phyloP scores from a whole-genome alignment of 1,140 invertebrate species.

The Antheraea pernyi region DNA sequence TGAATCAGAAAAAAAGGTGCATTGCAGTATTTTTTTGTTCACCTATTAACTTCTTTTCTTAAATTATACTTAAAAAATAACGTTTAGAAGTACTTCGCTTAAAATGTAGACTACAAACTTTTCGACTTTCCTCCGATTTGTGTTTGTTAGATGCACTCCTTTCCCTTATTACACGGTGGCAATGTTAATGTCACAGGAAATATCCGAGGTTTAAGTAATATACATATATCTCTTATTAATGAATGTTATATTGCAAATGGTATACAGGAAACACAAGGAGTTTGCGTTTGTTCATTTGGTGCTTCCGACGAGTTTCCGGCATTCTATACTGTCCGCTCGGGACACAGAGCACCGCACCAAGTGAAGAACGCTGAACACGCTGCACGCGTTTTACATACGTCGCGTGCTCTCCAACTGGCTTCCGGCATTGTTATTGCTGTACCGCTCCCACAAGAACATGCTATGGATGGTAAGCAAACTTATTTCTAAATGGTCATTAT shows the following conservation, averaged over 20 bases:
- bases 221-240: no score
- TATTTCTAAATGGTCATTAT: neutral
- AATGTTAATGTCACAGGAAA: no score
- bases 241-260: conserved; percentile 20
- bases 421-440: conserved; percentile 95
- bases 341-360: conserved; percentile 85
- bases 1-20: no score
- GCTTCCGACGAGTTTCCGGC: conserved; percentile 86
- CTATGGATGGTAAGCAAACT: conserved; percentile 78
- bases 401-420: conserved; percentile 81
- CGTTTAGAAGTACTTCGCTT: no score
- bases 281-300: conserved; percentile 91
- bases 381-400: conserved; percentile 83
- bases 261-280: conserved; percentile 94
- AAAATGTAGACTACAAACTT: no score
- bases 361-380: conserved; percentile 83
- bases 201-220: no score
- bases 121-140: no score
- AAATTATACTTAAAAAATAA: no score
- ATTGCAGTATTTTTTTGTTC: no score
- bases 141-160: no score
- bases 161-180: no score
- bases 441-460: conserved; percentile 89
- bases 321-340: conserved; percentile 91
- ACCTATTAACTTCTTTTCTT: no score